Base-by-base conservation (phyloP, 2,888 invertebrate genomes). In the Orchestes rusci region DNA sequence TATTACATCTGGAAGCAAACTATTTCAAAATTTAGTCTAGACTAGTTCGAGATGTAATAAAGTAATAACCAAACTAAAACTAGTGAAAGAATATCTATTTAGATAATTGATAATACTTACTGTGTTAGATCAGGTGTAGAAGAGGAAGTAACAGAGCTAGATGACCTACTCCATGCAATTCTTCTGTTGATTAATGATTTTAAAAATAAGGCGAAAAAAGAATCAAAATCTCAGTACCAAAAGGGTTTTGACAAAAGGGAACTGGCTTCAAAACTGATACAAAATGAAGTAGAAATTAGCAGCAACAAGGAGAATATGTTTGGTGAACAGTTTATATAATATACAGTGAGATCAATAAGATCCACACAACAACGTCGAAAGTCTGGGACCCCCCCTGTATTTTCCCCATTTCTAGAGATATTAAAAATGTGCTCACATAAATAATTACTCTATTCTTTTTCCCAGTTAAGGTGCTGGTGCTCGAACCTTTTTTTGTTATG, bases 121-220 rank as follows among this genome's bases (percentile, higher is more conserved):
- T 32, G 12, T 32, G 15, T 32, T 32, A 32, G 33, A 15, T 32
- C 12, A 16, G 33, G 33, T 16, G 16, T 32, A 15, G 33, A 32
- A 16, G 33, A 32, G 16, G 33, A 32, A 16, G 33, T 32, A 32
- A 15, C 33, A 15, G 33, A 32, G 16, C 12, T 32, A 13, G 33
- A 32, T 32, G 16, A 32, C 33, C 33, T 32, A 10, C 33, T 32
- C 13, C 33, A 32, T 16, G 16, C 33, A 32, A 12, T 32, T 32
- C 10, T 32, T 15, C 16, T 15, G 16, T 16, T 32, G 16, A 32
- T 32, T 13, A 29, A 29, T 8, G 29, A 29, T 29, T 29, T 29
- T 29, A 29, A 29, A 29, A 29, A 29, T 29, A 29, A 29, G 29
- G 12, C 29, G 15, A 29, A 29, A 29, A 29, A 29, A 29, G 29